These are phyloP conservation scores for Synaphobranchus kaupii DNA, from an alignment of 2,797 vertebrate genomes.

Conservation along the genomic window DNA sequence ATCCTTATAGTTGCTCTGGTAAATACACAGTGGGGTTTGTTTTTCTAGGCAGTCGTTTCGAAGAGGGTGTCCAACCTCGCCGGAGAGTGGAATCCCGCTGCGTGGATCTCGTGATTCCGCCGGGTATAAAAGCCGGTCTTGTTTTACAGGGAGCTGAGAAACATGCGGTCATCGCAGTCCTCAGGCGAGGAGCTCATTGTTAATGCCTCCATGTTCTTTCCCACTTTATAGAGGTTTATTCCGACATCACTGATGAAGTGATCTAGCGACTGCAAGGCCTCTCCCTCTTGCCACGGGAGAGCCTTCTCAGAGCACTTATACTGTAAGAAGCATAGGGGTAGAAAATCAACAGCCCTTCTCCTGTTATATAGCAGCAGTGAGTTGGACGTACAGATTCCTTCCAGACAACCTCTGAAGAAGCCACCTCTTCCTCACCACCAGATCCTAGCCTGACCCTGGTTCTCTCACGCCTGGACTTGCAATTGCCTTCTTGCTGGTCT, in stretches of 20 bases:
- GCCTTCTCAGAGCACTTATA: no score
- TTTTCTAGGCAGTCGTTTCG: background rate
- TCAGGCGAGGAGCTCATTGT: constrained; percentile 22
- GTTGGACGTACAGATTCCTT: no score
- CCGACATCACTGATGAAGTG: background rate
- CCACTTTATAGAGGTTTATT: background rate
- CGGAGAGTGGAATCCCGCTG: background rate
- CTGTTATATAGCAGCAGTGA: no score
- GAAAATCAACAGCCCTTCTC: no score
- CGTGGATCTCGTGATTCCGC: constrained; percentile 40
- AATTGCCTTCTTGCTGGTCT: no score
- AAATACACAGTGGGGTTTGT: background rate
- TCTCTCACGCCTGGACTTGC: no score
- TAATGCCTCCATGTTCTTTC: constrained; percentile 26
- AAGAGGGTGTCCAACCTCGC: background rate
- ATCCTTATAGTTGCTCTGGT: background rate
- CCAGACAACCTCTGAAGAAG: no score
- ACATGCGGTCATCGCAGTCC: constrained; percentile 37
- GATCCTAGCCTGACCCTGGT: no score
- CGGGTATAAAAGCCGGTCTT: constrained; percentile 37
- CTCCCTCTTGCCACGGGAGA: no score
- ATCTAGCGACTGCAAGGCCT: background rate
- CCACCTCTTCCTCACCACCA: no score
- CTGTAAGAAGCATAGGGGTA: no score
- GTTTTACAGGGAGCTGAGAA: constrained; percentile 21